Evolutionary conservation across 2,113 vertebrate genomes (phyloP).

Genomic region (Stigmatopora argus): DNA sequence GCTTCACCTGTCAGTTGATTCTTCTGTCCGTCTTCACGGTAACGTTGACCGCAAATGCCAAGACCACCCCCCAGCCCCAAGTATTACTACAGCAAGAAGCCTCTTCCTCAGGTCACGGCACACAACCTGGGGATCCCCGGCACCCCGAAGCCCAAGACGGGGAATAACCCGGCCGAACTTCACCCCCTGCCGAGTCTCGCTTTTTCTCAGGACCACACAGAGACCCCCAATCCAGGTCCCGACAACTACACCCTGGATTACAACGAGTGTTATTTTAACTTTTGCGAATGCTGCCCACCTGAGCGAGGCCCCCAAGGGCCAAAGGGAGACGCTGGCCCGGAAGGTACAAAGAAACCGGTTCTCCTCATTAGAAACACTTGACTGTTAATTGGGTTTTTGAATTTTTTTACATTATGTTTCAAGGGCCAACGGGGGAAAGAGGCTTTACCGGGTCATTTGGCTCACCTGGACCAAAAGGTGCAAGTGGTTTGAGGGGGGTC

Average conservation of each 20-base stretch:
- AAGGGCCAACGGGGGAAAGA: conserved; percentile 78
- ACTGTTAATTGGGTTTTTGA: not conserved
- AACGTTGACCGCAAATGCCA: conserved; percentile 53
- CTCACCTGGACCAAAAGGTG: conserved; percentile 71
- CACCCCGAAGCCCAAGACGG: conserved; percentile 48
- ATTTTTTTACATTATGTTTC: conserved; percentile 20
- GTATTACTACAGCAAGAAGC: conserved; percentile 81
- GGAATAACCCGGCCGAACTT: conserved; percentile 37
- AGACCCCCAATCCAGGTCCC: conserved; percentile 59
- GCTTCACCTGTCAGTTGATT: conserved; percentile 45
- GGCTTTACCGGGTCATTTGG: conserved; percentile 73
- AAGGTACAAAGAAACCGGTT: conserved; percentile 68
- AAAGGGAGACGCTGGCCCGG: conserved; percentile 74
- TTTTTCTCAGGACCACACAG: conserved; percentile 41
- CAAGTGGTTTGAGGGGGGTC: conserved; percentile 70
- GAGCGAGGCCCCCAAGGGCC: conserved; percentile 72
- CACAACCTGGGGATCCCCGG: conserved; percentile 47
- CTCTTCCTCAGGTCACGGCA: conserved; percentile 54
- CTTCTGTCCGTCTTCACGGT: conserved; percentile 49
- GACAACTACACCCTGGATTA: conserved; percentile 85
- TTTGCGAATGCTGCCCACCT: conserved; percentile 87
- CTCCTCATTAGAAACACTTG: not conserved
- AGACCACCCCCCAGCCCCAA: conserved; percentile 78
- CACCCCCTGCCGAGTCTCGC: conserved; percentile 12
- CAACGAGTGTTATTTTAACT: conserved; percentile 86